phyloP scores from a whole-genome alignment of 2,797 vertebrate species.

The Hafferia zeledoni region DNA sequence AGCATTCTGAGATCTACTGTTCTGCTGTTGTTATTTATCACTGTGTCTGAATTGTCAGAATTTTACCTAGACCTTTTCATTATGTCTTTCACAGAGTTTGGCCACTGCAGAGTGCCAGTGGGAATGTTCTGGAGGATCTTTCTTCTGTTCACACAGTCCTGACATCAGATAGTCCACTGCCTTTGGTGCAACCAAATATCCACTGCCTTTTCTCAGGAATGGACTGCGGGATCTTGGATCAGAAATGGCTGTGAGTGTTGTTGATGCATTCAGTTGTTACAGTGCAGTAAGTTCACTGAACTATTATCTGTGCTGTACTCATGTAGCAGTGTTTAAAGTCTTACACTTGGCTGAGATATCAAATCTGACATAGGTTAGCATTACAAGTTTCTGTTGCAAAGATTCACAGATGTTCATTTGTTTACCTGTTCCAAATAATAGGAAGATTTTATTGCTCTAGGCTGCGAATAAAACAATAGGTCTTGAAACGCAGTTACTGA shows the following conservation, averaged over 20 bases:
- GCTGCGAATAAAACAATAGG: neutral
- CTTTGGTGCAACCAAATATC: neutral
- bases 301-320: neutral
- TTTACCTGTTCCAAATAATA: neutral
- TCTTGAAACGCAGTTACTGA: neutral
- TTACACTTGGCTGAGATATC: neutral
- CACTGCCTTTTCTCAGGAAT: neutral
- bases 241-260: neutral
- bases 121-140: neutral
- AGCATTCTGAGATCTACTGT: neutral
- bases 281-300: neutral
- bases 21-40: neutral
- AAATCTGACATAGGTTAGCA: neutral
- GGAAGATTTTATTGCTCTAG: neutral
- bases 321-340: neutral
- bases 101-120: neutral
- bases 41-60: neutral
- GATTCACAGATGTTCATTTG: neutral
- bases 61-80: neutral
- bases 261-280: neutral
- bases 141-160: neutral
- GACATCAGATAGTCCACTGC: neutral
- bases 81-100: neutral
- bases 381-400: neutral
- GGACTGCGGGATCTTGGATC: neutral